Percentiles rank a stretch among this genome's conserved stretches.
phyloP scores from a whole-genome alignment of 2,888 invertebrate species.

The Gortyna flavago region DNA sequence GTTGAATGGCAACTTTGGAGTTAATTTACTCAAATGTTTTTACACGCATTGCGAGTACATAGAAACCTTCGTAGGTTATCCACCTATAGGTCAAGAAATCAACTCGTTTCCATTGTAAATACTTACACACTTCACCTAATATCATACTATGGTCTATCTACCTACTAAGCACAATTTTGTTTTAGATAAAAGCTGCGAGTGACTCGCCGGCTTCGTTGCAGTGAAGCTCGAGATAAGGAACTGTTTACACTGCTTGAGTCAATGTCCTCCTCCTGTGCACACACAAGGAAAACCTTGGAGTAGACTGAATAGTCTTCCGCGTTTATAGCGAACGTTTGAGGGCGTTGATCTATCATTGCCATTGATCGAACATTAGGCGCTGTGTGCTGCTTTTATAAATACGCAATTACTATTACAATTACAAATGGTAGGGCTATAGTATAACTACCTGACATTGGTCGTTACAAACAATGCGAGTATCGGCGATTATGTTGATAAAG shows the following conservation, averaged over 20 bases:
- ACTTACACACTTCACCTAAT: constrained; percentile 44
- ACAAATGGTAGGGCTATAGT: constrained; percentile 53
- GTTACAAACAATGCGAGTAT: constrained; percentile 60
- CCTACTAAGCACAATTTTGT: constrained; percentile 77
- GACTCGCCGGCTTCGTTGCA: constrained; percentile 77
- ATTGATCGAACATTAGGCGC: constrained; percentile 69
- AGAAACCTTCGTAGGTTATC: constrained; percentile 38
- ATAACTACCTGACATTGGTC: constrained; percentile 54
- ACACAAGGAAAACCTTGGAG: constrained; percentile 89
- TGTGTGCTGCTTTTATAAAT: constrained; percentile 71
- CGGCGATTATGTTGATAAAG: constrained; percentile 52
- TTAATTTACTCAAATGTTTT: constrained; percentile 46
- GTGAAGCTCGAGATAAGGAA: constrained; percentile 88
- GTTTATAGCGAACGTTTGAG: constrained; percentile 78
- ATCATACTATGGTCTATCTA: constrained; percentile 62
- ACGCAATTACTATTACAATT: constrained; percentile 68
- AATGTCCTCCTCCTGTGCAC: constrained; percentile 87
- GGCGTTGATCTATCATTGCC: constrained; percentile 80
- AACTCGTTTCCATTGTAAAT: constrained; percentile 32
- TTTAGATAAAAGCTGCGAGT: constrained; percentile 88
- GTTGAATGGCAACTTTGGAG: constrained; percentile 46
- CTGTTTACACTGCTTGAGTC: constrained; percentile 90
- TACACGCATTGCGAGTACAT: constrained; percentile 36
- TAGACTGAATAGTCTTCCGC: constrained; percentile 78
- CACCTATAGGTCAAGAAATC: constrained; percentile 40